These are phyloP conservation scores for Argyrosomus japonicus DNA, from an alignment of 2,113 vertebrate species.

Conservation along the genomic window DNA sequence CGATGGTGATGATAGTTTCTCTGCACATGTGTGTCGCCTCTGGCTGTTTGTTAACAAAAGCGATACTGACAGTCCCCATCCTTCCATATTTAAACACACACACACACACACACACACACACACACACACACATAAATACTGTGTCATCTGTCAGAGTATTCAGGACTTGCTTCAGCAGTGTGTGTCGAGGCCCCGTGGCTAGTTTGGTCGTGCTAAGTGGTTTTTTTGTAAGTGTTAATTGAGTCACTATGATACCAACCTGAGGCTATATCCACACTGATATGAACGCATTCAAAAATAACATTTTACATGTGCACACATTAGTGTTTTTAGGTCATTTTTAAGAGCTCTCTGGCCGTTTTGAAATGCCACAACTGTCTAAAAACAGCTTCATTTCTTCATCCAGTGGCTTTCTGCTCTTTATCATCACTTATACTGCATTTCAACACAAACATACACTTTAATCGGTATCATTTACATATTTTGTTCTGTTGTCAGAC, in stretches of 20 bases:
- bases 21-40: constrained; percentile 48
- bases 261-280: constrained; percentile 26
- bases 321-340: neutral
- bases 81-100: constrained; percentile 12
- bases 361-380: neutral
- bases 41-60: constrained; percentile 54
- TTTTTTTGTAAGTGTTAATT: constrained; percentile 59
- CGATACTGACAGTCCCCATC: constrained; percentile 53
- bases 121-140: constrained; percentile 27
- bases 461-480: too few relatives aligned
- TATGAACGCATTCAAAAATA: neutral
- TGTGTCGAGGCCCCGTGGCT: constrained; percentile 31
- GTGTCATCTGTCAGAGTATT: constrained; percentile 54
- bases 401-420: too few relatives aligned
- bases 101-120: constrained; percentile 27
- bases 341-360: neutral
- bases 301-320: neutral
- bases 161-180: constrained; percentile 29
- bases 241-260: constrained; percentile 43
- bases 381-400: too few relatives aligned
- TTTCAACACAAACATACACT: too few relatives aligned
- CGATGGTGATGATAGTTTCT: constrained; percentile 29
- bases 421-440: too few relatives aligned
- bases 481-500: too few relatives aligned
- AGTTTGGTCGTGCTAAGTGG: constrained; percentile 48